Conservation (phyloP, 92 coral and sea anemone species). For the Metridium senile region DNA sequence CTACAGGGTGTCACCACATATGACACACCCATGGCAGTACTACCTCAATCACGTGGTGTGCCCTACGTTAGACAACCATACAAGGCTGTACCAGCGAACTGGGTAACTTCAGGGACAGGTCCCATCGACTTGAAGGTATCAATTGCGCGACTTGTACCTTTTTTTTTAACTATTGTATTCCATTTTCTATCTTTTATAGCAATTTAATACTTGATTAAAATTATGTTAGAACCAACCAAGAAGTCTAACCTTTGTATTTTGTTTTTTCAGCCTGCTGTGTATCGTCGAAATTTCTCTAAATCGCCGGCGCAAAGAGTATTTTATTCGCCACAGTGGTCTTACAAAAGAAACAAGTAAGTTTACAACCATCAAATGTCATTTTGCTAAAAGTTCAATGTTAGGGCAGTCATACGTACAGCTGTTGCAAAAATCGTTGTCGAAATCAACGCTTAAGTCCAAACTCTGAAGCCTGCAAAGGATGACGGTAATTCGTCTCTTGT, state of each 20-base stretch:
- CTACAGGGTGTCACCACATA: slow-evolving; percentile 23
- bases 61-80: slow-evolving; percentile 12
- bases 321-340: slow-evolving; percentile 16
- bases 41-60: neutral
- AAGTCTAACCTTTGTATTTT: too few species aligned
- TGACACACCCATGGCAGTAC: slow-evolving; percentile 3
- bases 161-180: too few species aligned
- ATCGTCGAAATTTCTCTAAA: slow-evolving; percentile 13
- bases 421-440: too few species aligned
- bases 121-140: slow-evolving; percentile 33
- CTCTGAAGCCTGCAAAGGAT: too few species aligned
- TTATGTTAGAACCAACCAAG: too few species aligned
- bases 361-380: neutral
- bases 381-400: too few species aligned
- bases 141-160: neutral
- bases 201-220: too few species aligned
- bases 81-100: slow-evolving; percentile 28
- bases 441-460: too few species aligned
- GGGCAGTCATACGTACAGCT: too few species aligned
- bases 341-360: slow-evolving; percentile 22
- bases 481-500: too few species aligned
- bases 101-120: slow-evolving; percentile 32
- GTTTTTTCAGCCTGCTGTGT: neutral
- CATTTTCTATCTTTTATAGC: too few species aligned
- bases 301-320: neutral